These are phyloP conservation scores for Ceriagrion tenellum DNA, from an alignment of 2,888 invertebrate species.

Conservation along the genomic window DNA sequence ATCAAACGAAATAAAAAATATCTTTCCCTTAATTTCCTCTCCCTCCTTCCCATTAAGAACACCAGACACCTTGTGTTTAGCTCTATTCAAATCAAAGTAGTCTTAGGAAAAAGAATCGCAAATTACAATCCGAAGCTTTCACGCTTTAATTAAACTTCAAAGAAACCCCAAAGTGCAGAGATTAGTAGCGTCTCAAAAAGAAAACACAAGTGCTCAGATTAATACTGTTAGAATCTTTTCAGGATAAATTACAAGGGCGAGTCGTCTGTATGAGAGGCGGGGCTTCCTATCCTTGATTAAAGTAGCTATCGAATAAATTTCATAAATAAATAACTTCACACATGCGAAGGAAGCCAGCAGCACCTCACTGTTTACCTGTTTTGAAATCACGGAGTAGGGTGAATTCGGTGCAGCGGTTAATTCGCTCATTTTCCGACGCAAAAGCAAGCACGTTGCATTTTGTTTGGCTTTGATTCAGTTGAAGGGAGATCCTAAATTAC, in stretches of 20 bases:
- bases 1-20: background rate
- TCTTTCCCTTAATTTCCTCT: background rate
- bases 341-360: background rate
- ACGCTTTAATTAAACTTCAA: constrained; percentile 16
- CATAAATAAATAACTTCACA: background rate
- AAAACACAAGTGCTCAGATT: background rate
- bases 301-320: background rate
- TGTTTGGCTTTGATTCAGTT: background rate
- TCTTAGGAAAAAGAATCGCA: background rate
- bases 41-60: background rate
- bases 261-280: background rate
- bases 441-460: background rate
- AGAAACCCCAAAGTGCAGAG: background rate
- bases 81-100: background rate
- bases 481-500: background rate
- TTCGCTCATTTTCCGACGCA: background rate
- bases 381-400: background rate
- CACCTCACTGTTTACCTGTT: background rate
- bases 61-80: background rate
- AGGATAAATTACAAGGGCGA: background rate
- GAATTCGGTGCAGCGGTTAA: background rate
- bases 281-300: background rate
- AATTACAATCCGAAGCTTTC: background rate
- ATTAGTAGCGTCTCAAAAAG: background rate
- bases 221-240: background rate